Percentiles rank a stretch among this genome's conserved stretches.
phyloP scores from a whole-genome alignment of 2,888 invertebrate species.

The Pecten maximus region DNA sequence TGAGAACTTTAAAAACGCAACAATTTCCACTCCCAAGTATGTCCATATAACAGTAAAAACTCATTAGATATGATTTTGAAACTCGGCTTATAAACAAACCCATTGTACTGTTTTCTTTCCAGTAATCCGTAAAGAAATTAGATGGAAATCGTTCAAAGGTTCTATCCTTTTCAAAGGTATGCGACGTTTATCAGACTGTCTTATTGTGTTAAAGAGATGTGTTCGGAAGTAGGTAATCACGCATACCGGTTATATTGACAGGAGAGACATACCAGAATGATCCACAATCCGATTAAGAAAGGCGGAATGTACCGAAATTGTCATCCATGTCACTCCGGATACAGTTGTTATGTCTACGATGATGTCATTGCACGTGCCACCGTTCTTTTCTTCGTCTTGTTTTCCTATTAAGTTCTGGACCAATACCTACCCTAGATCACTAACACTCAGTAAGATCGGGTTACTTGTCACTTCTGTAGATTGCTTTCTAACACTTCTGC shows the following conservation, averaged over 20 bases:
- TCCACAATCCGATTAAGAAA: not conserved
- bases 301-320: not conserved
- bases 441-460: not conserved
- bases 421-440: not conserved
- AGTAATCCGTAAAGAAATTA: not conserved
- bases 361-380: not conserved
- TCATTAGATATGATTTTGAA: no score
- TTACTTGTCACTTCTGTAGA: not conserved
- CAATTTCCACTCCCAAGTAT: no score
- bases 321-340: not conserved
- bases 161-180: not conserved
- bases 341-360: not conserved
- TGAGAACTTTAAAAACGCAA: no score
- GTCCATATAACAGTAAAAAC: no score
- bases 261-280: not conserved
- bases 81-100: no score
- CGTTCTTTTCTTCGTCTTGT: not conserved
- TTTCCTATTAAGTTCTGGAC: not conserved
- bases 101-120: no score
- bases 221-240: not conserved
- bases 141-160: not conserved
- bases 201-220: not conserved
- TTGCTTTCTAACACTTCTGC: not conserved
- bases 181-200: not conserved
- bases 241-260: not conserved